These are phyloP conservation scores for Lates japonicus DNA, from an alignment of 2,797 vertebrate genomes.

Conservation along the genomic window DNA sequence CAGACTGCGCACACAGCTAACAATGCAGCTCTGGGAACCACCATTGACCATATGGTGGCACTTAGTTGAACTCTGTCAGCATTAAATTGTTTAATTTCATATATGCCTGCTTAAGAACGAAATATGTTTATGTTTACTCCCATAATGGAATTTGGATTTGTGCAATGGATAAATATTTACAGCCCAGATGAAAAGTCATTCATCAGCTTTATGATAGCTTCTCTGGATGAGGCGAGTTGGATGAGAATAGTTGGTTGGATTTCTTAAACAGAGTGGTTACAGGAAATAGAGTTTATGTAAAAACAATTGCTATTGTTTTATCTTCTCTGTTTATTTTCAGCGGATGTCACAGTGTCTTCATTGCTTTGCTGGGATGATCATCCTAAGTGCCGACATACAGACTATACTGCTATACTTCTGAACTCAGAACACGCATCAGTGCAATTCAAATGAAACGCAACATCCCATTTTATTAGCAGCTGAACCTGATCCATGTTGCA, in stretches of 20 bases:
- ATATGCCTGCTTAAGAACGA: conserved; percentile 75
- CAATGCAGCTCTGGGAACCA: conserved; percentile 51
- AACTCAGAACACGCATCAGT: conserved; percentile 36
- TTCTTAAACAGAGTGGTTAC: conserved; percentile 69
- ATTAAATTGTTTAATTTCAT: conserved; percentile 80
- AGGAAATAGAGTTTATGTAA: conserved; percentile 54
- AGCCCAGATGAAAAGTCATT: conserved; percentile 69
- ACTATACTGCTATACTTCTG: not conserved
- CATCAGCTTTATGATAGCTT: conserved; percentile 70
- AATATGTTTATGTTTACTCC: conserved; percentile 82
- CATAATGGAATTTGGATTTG: conserved; percentile 83
- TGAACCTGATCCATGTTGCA: conserved; percentile 47
- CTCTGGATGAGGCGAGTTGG: conserved; percentile 56
- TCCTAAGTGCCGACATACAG: conserved; percentile 5
- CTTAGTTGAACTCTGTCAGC: conserved; percentile 77
- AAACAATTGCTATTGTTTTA: conserved; percentile 62
- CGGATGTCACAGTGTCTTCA: conserved; percentile 48
- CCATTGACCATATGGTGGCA: conserved; percentile 83
- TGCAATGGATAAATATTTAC: conserved; percentile 86
- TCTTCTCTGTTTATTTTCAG: conserved; percentile 54
- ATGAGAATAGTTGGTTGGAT: conserved; percentile 54
- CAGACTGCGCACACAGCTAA: conserved; percentile 58
- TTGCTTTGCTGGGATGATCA: conserved; percentile 11
- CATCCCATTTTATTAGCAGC: conserved; percentile 45
- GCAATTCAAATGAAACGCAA: conserved; percentile 48